Evolutionary conservation across 2,113 vertebrate genomes (phyloP), one percentile per base, ranked within the genome.

Genomic region (Chloroceryle aenea): DNA sequence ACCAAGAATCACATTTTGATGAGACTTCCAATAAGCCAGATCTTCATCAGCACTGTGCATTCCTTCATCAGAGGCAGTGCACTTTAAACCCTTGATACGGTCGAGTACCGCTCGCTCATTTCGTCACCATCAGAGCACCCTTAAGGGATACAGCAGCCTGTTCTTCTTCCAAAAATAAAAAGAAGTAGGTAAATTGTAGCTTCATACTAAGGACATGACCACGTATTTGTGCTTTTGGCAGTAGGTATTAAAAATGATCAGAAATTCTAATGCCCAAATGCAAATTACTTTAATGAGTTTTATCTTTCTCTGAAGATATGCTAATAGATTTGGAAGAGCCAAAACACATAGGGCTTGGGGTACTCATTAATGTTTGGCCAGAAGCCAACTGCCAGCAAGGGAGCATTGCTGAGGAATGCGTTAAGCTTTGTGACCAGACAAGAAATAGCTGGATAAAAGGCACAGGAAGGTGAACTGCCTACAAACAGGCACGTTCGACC

Each of bases 271-370:
- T 84, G 30, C 87, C 50, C 68, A 77, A 74, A 90, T 67, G 79
- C 67, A 94, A 89, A 88, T 83, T 30, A 79, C 61, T 89, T 94
- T 93, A 94, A 92, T 93, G 90, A 94, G 43, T 71, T 91, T 95
- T 83, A 90, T 86, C 83, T 90, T 88, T 76, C 93, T 87, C 83
- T 92, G 86, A 91, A 92, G 93, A 93, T 88, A 95, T 77, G 82
- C 61, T 92, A 95, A 95, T 94, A 77, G 72, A 59, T 59, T 50
- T 78, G 87, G 68, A 90, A 52, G 3, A 94, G 47, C 38, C 82
- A 94, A 96, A 94, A 74, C 91, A 80, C 90, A 90, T 1, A 7
- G 64, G 76, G 64, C 61, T 96, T 42, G 83, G 68, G 79, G 79
- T 93, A 75, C 64, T 93, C 85, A 90, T 84, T 95, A 96, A 77